Evolutionary conservation across 2,888 invertebrate genomes (phyloP), one percentile per base, ranked within the genome.

Genomic region (Clunio marinus): DNA sequence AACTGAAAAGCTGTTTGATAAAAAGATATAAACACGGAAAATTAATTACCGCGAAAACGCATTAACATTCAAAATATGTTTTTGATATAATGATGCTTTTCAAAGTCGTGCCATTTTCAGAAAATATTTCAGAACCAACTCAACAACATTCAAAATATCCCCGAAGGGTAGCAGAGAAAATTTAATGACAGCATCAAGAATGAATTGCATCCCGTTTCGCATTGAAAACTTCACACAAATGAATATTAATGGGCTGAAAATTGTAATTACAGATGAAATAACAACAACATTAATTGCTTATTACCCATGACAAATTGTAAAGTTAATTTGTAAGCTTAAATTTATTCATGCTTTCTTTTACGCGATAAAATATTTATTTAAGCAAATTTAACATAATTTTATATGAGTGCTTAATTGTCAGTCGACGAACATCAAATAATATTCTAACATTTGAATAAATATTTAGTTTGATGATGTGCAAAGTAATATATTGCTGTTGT

Each of bases 221-320:
- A 22, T 15, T 20, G 22, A 22, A 51, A 17, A 22, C 8, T 22
- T 8, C 7, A 22, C 17, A 4, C 8, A 51, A 51, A 51, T 51
- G 51, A 51, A 51, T 51, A 51, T 51, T 51, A 51, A 51, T 51
- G 51, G 17, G 51, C 22, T 51, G 51, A 17, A 22, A 17, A 32
- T 32, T 32, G 5, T 4, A 4, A 32, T 32, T 32, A 32, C 4
- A 32, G 4, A 10, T 4, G 32, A 32, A 51, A 51, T 51, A 20
- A 51, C n/a, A 7, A 7, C 45, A 45, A 45, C 32, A 7, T 32
- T 32, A 7, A 7, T 32, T 32, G 4, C 32, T n/a, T n/a, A n/a
- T n/a, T n/a, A n/a, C n/a, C n/a, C n/a, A n/a, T n/a, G n/a, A n/a
- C n/a, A n/a, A n/a, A n/a, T n/a, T n/a, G n/a, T n/a, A n/a, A n/a